phyloP scores from a whole-genome alignment of 2,888 invertebrate genomes.

The Neuroscelio doddi region DNA sequence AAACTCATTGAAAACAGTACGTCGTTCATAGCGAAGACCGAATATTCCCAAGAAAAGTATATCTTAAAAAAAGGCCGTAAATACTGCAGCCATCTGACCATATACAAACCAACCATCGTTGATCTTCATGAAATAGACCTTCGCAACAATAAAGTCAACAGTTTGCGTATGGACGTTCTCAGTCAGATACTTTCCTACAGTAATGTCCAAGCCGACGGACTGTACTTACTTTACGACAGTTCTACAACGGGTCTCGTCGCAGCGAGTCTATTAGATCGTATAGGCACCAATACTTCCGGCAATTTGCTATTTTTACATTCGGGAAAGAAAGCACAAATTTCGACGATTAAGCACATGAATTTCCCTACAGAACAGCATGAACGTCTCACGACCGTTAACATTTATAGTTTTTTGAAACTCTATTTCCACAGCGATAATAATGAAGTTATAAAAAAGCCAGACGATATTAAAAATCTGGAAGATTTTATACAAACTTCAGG shows the following conservation, averaged over 20 bases:
- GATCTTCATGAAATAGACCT: slow-evolving; percentile 90
- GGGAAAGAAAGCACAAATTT: slow-evolving; percentile 86
- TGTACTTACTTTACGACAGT: slow-evolving; percentile 89
- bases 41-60: slow-evolving; percentile 95
- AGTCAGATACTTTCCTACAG: slow-evolving; percentile 89
- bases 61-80: slow-evolving; percentile 95
- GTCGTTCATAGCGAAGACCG: slow-evolving; percentile 92
- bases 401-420: slow-evolving; percentile 82
- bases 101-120: slow-evolving; percentile 86
- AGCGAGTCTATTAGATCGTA: slow-evolving; percentile 86
- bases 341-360: slow-evolving; percentile 86
- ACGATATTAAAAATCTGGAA: too few relatives aligned
- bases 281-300: slow-evolving; percentile 79
- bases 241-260: slow-evolving; percentile 89
- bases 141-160: slow-evolving; percentile 83
- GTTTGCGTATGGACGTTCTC: slow-evolving; percentile 88
- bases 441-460: too few relatives aligned
- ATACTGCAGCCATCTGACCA: slow-evolving; percentile 87
- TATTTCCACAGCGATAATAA: slow-evolving; percentile 76
- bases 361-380: slow-evolving; percentile 81
- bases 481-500: too few relatives aligned
- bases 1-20: slow-evolving; percentile 92
- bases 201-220: slow-evolving; percentile 85
- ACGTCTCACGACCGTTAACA: slow-evolving; percentile 83
- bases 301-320: slow-evolving; percentile 84